These are phyloP conservation scores for Glaucopsyche alexis DNA, from an alignment of 2,888 invertebrate species.

Conservation along the genomic window DNA sequence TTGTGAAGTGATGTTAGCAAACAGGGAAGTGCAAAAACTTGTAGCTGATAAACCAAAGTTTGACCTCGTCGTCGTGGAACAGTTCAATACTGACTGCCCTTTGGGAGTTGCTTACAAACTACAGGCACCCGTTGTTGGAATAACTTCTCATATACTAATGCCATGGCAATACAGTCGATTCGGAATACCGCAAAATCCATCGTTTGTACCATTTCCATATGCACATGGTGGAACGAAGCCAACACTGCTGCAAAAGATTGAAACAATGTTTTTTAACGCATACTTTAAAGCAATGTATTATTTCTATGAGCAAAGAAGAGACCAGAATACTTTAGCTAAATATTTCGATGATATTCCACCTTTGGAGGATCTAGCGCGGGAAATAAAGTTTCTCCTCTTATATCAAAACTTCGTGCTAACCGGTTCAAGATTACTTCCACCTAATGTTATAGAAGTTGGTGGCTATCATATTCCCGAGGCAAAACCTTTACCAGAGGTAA, in stretches of 20 bases:
- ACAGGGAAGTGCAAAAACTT: slow-evolving; percentile 58
- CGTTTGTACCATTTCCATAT: slow-evolving; percentile 77
- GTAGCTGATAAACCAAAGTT: slow-evolving; percentile 73
- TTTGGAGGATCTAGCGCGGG: slow-evolving; percentile 72
- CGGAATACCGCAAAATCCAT: slow-evolving; percentile 79
- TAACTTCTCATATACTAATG: slow-evolving; percentile 80
- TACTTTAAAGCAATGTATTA: slow-evolving; percentile 44
- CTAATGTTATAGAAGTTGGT: slow-evolving; percentile 82
- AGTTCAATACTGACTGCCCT: slow-evolving; percentile 86
- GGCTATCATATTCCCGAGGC: slow-evolving; percentile 76
- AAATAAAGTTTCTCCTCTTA: slow-evolving; percentile 77
- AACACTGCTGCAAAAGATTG: slow-evolving; percentile 56
- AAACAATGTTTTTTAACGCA: slow-evolving; percentile 49
- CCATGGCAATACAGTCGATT: slow-evolving; percentile 80
- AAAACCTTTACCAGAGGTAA: slow-evolving; percentile 69
- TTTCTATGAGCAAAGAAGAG: slow-evolving; percentile 45
- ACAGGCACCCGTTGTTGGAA: slow-evolving; percentile 79
- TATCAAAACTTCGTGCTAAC: slow-evolving; percentile 81
- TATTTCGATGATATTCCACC: slow-evolving; percentile 74
- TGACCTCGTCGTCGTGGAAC: slow-evolving; percentile 85
- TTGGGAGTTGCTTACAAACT: slow-evolving; percentile 83
- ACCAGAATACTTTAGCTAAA: slow-evolving; percentile 42
- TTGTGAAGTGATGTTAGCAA: slow-evolving; percentile 61
- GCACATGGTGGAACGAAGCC: slow-evolving; percentile 65
- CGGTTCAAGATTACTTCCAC: slow-evolving; percentile 76